Evolutionary conservation across 2,797 vertebrate species (phyloP).

Genomic region (Alosa sapidissima): DNA sequence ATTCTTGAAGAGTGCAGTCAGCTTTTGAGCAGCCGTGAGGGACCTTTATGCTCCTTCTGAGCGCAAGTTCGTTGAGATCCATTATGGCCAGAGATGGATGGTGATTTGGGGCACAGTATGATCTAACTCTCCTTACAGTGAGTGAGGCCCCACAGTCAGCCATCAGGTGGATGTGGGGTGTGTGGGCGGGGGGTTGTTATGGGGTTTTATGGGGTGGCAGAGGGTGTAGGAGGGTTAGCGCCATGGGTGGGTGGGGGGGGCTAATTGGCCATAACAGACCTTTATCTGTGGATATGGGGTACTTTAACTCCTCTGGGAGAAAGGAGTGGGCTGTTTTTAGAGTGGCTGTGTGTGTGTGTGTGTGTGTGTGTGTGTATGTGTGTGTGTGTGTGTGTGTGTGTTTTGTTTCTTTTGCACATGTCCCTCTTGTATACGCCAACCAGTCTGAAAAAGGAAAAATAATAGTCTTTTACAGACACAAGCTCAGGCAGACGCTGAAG

Average conservation of each 20-base stretch:
- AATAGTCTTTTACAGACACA: constrained; percentile 31
- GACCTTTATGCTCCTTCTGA: constrained; percentile 17
- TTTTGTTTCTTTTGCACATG: constrained; percentile 34
- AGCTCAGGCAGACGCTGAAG: neutral
- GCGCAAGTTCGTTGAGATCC: constrained; percentile 6
- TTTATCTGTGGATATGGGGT: constrained; percentile 33
- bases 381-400: constrained; percentile 28
- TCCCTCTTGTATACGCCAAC: constrained; percentile 61
- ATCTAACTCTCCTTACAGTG: constrained; percentile 46
- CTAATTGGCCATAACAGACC: constrained; percentile 45
- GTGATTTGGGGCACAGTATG: constrained; percentile 21
- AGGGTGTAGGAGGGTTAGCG: too few species aligned
- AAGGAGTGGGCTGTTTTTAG: constrained; percentile 4
- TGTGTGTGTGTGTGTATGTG: constrained; percentile 17
- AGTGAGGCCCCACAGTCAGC: constrained; percentile 22
- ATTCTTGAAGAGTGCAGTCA: neutral
- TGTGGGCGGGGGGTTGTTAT: too few species aligned
- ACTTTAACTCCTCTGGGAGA: constrained; percentile 17
- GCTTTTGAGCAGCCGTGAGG: neutral
- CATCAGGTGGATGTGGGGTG: neutral
- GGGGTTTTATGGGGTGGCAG: too few species aligned
- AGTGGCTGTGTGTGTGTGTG: constrained; percentile 25
- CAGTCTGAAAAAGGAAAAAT: constrained; percentile 60
- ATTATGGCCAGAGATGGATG: constrained; percentile 43
- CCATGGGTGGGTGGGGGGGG: constrained; percentile 35